Percentiles rank a stretch among this genome's conserved stretches.
Conservation (phyloP, 1,140 invertebrate genomes). For the Euura lappo region DNA sequence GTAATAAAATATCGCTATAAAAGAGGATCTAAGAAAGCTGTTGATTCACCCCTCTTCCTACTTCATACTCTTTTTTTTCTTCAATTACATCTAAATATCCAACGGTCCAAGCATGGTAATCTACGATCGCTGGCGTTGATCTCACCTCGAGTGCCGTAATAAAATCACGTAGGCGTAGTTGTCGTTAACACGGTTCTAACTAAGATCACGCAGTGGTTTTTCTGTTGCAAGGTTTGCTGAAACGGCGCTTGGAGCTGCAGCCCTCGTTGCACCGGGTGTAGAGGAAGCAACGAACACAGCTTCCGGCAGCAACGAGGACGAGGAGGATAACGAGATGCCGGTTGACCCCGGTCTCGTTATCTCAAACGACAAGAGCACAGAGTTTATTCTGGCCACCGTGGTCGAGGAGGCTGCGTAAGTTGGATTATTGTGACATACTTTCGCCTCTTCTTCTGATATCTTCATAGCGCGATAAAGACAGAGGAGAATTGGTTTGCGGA, state of each 20-base stretch:
- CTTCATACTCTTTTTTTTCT: too few relatives aligned
- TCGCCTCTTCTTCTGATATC: too few relatives aligned
- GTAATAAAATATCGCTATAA: too few relatives aligned
- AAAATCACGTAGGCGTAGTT: background rate
- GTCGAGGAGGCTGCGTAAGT: conserved; percentile 78
- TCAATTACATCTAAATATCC: too few relatives aligned
- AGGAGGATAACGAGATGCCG: conserved; percentile 71
- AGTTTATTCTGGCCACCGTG: conserved; percentile 86
- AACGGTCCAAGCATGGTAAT: too few relatives aligned
- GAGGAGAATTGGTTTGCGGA: too few relatives aligned
- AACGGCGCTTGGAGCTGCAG: conserved; percentile 73
- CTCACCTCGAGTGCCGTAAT: too few relatives aligned
- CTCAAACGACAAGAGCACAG: conserved; percentile 87
- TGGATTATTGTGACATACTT: too few relatives aligned
- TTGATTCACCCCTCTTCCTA: too few relatives aligned
- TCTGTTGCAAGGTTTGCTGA: conserved; percentile 75
- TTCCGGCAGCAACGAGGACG: conserved; percentile 87
- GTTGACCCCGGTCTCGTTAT: conserved; percentile 69
- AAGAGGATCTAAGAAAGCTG: too few relatives aligned
- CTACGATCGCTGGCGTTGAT: too few relatives aligned
- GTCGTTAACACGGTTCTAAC: conserved; percentile 52
- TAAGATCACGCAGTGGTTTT: conserved; percentile 62
- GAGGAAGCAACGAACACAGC: conserved; percentile 88
- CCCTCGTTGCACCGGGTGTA: conserved; percentile 63
- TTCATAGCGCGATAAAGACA: too few relatives aligned